Evolutionary conservation across 2,797 vertebrate species (phyloP).

Genomic region (Lithobates sylvaticus): DNA sequence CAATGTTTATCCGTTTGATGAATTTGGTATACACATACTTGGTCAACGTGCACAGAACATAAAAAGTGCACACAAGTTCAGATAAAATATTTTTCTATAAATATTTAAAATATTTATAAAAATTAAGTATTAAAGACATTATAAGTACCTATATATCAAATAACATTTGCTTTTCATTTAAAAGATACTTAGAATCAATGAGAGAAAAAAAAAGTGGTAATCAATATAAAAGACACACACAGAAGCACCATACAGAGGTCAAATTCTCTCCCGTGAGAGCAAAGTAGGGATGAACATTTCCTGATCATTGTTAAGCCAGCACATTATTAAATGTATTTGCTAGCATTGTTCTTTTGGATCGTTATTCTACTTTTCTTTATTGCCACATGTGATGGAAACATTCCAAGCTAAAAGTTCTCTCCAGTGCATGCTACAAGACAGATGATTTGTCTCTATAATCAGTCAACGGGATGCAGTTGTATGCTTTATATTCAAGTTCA

Average conservation of each 20-base stretch:
- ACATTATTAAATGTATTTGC: conserved; percentile 78
- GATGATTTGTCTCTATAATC: conserved; percentile 81
- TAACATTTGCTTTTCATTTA: neutral
- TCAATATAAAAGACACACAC: conserved; percentile 12
- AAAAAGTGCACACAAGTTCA: neutral
- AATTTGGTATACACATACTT: neutral
- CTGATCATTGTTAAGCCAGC: conserved; percentile 70
- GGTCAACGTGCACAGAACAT: neutral
- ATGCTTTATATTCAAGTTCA: conserved; percentile 88
- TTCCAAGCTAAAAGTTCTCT: conserved; percentile 91
- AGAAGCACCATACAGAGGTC: conserved; percentile 62
- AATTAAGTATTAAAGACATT: neutral
- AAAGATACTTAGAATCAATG: neutral
- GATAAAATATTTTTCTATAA: neutral
- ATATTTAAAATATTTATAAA: too few relatives aligned
- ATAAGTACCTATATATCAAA: neutral
- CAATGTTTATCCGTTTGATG: too few relatives aligned
- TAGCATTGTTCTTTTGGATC: conserved; percentile 76
- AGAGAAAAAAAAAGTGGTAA: neutral
- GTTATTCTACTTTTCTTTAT: conserved; percentile 73
- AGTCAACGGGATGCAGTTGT: conserved; percentile 83
- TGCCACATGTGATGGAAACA: conserved; percentile 89
- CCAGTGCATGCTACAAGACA: conserved; percentile 85
- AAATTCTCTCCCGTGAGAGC: conserved; percentile 57
- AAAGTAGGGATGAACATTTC: conserved; percentile 69